Base-by-base conservation (phyloP, 2,113 vertebrate genomes). In the Nymphicus hollandicus region DNA sequence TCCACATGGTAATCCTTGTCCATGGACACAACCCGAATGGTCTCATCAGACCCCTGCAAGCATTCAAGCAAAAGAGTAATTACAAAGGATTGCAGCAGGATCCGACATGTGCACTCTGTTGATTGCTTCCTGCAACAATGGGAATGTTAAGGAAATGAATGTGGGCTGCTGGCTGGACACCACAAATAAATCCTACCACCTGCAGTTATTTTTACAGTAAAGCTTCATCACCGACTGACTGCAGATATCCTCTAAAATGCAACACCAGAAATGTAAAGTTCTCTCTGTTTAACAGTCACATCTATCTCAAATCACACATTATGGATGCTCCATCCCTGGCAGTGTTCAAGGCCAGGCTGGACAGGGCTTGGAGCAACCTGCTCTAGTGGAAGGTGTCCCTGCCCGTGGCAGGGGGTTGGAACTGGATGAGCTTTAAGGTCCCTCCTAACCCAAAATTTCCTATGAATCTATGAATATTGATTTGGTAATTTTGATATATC, bases 1-100 rank as follows among this genome's bases (percentile, higher is more conserved):
- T 99, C 99, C 96, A 99, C 98, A 0, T 99, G 99, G 95, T 99
- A 99, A 96, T 99, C 99, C 94, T 98, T 99, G 97, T 99, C 99
- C 99, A 99, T 99, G 82, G 99, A 99, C 47, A 99, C 99, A 5
- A 99, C 99, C 13, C 99, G 98, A 86, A 99, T 98, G 49, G 99
- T 99, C 97, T 99, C 99, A 47, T 99, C 99, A 28, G 99, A 99
- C 5, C 99, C 99, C 99, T 99, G 97, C n/a, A 88, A 89, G 88
- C 65, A 90, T 71, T 33, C 23, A 84, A 95, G 35, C 49, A 71
- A 86, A 71, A 60, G 9, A 73, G 71, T 89, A 82, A 84, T 87
- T 41, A 76, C n/a, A 89, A 47, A 56, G 52, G 86, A 68, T 71
- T 91, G 81, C 52, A 65, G 47, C 56, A 74, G 93, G 76, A 78